Evolutionary conservation across 2,888 invertebrate species (phyloP).

Genomic region (Brachypterus glaber): DNA sequence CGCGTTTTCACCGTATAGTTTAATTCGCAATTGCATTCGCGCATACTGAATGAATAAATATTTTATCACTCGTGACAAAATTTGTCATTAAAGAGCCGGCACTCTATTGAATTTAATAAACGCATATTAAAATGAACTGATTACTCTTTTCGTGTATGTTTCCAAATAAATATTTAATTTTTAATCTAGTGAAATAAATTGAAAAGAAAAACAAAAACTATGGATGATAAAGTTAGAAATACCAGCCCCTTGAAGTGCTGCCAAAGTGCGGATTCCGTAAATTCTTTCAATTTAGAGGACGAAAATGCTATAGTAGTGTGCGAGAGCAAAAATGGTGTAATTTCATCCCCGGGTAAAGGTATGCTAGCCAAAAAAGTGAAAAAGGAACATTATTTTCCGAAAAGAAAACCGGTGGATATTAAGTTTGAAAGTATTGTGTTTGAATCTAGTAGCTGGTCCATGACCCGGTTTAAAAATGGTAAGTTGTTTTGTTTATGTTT

Average conservation of each 20-base stretch:
- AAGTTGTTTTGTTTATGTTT: conserved; percentile 16
- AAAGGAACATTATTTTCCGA: conserved; percentile 45
- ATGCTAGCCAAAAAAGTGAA: too few species aligned
- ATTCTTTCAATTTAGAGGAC: conserved; percentile 26
- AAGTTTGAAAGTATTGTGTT: conserved; percentile 61
- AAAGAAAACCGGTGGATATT: conserved; percentile 55
- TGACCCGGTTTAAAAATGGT: conserved; percentile 32
- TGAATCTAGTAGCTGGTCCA: conserved; percentile 43
- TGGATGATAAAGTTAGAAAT: conserved; percentile 13
- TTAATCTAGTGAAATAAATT: too few species aligned
- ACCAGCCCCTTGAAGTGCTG: conserved; percentile 32
- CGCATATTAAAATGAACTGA: too few species aligned
- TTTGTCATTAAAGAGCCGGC: too few species aligned
- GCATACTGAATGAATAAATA: too few species aligned
- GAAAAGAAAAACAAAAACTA: not conserved
- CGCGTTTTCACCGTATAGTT: too few species aligned
- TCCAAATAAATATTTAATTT: too few species aligned
- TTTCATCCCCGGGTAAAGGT: too few species aligned
- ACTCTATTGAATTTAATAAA: too few species aligned
- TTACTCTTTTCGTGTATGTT: too few species aligned
- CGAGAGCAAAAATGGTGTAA: conserved; percentile 27
- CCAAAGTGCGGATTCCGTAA: conserved; percentile 31
- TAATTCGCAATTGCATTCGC: too few species aligned
- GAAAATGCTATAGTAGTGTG: conserved; percentile 23
- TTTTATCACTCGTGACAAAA: too few species aligned